Evolutionary conservation across 2,888 invertebrate species (phyloP).

Genomic region (Lamellibrachia columna): DNA sequence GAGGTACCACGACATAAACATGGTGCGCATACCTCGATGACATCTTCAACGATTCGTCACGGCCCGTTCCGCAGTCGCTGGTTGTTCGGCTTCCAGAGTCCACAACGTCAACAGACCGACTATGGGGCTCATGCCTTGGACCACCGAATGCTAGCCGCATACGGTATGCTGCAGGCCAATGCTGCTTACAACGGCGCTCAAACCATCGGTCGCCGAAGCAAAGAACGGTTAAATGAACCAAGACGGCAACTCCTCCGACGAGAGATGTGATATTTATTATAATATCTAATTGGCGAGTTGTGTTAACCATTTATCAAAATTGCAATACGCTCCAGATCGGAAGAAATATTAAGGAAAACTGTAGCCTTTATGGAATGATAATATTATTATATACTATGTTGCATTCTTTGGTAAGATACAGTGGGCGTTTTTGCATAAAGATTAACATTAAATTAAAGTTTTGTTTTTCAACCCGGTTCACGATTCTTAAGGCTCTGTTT

Average conservation of each 20-base stretch:
- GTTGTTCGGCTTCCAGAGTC: background rate
- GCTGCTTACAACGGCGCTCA: background rate
- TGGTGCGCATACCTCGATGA: background rate
- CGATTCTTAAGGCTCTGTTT: background rate
- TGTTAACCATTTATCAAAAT: too few species aligned
- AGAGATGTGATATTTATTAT: too few species aligned
- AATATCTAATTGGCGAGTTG: too few species aligned
- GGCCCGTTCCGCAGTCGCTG: slow-evolving; percentile 12
- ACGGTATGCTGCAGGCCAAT: background rate
- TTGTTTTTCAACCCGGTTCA: background rate
- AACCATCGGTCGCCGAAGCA: background rate
- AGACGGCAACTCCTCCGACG: too few species aligned
- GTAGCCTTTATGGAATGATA: too few species aligned
- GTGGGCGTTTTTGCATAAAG: background rate
- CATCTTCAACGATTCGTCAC: background rate
- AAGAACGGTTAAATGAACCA: background rate
- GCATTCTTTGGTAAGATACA: background rate
- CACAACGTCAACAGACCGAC: background rate
- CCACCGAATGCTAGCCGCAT: background rate
- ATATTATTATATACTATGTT: too few species aligned
- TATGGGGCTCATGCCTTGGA: background rate
- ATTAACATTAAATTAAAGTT: background rate
- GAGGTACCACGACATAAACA: background rate
- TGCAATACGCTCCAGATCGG: too few species aligned
- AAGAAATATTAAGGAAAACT: too few species aligned